Conservation (phyloP, 2,113 vertebrate species). For the Macquaria australasica region DNA sequence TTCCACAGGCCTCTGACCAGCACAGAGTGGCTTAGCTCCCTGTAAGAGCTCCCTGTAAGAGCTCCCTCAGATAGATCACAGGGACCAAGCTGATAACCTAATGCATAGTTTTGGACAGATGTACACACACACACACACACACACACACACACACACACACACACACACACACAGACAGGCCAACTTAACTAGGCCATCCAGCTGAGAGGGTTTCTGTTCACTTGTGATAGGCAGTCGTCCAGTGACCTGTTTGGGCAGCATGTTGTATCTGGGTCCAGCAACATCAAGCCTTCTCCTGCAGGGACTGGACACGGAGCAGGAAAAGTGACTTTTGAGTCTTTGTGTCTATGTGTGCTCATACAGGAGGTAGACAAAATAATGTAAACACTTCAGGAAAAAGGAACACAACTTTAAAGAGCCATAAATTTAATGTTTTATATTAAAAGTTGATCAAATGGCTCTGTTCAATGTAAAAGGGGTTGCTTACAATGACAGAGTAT, state of each 20-base stretch:
- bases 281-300: conserved; percentile 2
- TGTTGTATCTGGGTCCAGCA: conserved; percentile 58
- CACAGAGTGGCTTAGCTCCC: conserved; percentile 31
- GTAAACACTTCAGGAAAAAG: background rate
- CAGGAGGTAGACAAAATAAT: background rate
- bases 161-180: conserved; percentile 9
- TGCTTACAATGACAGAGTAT: background rate
- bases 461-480: background rate
- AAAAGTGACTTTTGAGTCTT: background rate
- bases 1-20: conserved; percentile 30
- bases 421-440: background rate
- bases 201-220: conserved; percentile 68
- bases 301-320: background rate
- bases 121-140: background rate
- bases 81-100: conserved; percentile 33
- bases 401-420: background rate
- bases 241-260: conserved; percentile 58
- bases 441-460: background rate
- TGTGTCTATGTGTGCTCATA: background rate
- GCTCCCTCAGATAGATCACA: conserved; percentile 27
- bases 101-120: conserved; percentile 38
- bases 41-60: conserved; percentile 11
- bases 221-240: conserved; percentile 74
- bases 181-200: conserved; percentile 56
- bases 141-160: background rate